Conservation (phyloP, 2,888 invertebrate species). For the Eustalomyia histrio region DNA sequence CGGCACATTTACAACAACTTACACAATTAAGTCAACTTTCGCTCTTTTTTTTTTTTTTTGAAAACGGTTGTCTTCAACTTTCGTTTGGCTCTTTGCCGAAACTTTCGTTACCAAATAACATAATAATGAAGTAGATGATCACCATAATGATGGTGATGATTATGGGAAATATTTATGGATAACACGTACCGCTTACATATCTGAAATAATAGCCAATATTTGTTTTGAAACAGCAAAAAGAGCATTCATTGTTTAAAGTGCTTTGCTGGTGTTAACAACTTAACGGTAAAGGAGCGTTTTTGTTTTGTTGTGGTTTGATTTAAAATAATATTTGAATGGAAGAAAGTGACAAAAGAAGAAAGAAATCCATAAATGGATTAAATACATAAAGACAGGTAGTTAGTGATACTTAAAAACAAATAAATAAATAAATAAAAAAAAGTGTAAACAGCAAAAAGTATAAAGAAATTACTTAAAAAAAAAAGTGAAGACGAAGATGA, state of each 20-base stretch:
- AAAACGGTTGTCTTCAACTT: neutral
- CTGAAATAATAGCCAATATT: slow-evolving; percentile 52
- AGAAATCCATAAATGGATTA: slow-evolving; percentile 44
- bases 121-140: slow-evolving; percentile 45
- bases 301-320: neutral
- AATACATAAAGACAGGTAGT: slow-evolving; percentile 36
- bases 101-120: slow-evolving; percentile 56
- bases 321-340: too few relatives aligned
- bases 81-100: slow-evolving; percentile 13
- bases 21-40: slow-evolving; percentile 17
- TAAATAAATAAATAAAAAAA: neutral
- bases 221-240: slow-evolving; percentile 57
- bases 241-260: slow-evolving; percentile 73
- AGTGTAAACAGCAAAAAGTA: slow-evolving; percentile 5
- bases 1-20: slow-evolving; percentile 6
- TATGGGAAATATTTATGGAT: slow-evolving; percentile 20
- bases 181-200: slow-evolving; percentile 42
- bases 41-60: slow-evolving; percentile 48
- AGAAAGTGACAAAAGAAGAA: slow-evolving; percentile 39
- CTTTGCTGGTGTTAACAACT: slow-evolving; percentile 71
- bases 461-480: neutral
- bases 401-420: neutral
- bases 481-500: slow-evolving; percentile 6
- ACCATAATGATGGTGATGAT: slow-evolving; percentile 33
- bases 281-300: slow-evolving; percentile 50